Conservation (phyloP, 2,797 vertebrate genomes). For the Crax fasciolata region DNA sequence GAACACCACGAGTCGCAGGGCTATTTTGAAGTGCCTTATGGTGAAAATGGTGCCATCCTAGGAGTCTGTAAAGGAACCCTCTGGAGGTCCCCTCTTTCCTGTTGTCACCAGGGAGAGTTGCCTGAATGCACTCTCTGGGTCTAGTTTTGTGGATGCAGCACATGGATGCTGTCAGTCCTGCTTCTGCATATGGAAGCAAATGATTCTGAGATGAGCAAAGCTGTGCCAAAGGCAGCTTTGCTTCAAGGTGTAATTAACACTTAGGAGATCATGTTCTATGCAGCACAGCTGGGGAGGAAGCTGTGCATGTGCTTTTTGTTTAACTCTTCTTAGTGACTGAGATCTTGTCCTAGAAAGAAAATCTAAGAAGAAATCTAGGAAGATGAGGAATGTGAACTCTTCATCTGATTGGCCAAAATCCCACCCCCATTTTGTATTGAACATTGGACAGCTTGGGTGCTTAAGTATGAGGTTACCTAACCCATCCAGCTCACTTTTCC, state of each 20-base stretch:
- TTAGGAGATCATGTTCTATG: background rate
- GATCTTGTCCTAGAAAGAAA: background rate
- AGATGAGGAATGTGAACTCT: background rate
- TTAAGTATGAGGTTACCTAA: background rate
- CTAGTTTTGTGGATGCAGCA: too few relatives aligned
- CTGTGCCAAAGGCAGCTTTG: background rate
- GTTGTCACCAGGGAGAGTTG: too few relatives aligned
- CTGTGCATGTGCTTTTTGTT: background rate
- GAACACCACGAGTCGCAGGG: too few relatives aligned
- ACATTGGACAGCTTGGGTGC: background rate
- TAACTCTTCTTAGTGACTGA: background rate
- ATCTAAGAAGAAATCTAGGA: background rate
- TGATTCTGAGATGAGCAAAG: background rate
- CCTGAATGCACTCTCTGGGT: too few relatives aligned
- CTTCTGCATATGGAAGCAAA: background rate
- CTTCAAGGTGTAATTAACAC: background rate
- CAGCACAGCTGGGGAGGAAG: background rate
- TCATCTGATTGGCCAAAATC: background rate
- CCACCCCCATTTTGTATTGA: background rate
- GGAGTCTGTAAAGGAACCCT: too few relatives aligned
- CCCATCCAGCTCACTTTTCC: background rate
- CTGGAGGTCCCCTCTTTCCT: too few relatives aligned
- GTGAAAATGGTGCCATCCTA: too few relatives aligned
- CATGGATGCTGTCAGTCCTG: background rate
- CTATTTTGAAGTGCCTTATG: too few relatives aligned